Evolutionary conservation across 2,113 vertebrate genomes (phyloP), one percentile per base, ranked within the genome.

Genomic region (Onychorhynchus coronatus): DNA sequence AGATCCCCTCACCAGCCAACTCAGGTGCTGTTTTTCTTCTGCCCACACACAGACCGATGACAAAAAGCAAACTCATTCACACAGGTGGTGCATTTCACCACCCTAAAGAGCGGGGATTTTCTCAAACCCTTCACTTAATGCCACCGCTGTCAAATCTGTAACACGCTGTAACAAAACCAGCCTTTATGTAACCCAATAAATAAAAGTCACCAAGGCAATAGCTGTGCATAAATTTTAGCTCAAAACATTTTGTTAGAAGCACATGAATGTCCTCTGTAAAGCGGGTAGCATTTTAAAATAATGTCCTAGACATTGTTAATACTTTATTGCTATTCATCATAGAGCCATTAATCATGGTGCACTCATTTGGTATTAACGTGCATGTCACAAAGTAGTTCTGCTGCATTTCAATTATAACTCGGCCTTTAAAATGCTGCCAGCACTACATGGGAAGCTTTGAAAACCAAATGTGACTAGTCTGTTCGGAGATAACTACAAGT

Each of bases 331-430:
- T 95, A 96, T 96, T 95, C 94, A 97, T 96, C 96, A 85, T 50
- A 56, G 92, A 97, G 58, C 80, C 94, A 97, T 96, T 95, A 97
- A 97, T 96, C 97, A 96, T 27, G 79, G 83, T 85, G 92, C 94
- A 96, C 93, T 95, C 96, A 96, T 95, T 97, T 95, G 95, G 81
- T 97, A 96, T 97, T 97, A 96, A 96, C 52, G 79, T 80, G 92
- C 87, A 96, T 92, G 92, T 96, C 95, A 97, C 87, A 95, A 94
- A 97, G 83, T 82, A 93, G 91, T 93, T 95, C 94, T 89, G 89
- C 58, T 90, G 94, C 94, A 95, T 94, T 97, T 96, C 97, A 96
- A 85, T 97, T 96, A 94, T 78, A 96, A 89, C 70, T 90, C 88
- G 88, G 89, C 77, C 82, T 96, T 95, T 95, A 88, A 93, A 96